Evolutionary conservation across 1,140 invertebrate species (phyloP).

Genomic region (Chrysopa pallens): DNA sequence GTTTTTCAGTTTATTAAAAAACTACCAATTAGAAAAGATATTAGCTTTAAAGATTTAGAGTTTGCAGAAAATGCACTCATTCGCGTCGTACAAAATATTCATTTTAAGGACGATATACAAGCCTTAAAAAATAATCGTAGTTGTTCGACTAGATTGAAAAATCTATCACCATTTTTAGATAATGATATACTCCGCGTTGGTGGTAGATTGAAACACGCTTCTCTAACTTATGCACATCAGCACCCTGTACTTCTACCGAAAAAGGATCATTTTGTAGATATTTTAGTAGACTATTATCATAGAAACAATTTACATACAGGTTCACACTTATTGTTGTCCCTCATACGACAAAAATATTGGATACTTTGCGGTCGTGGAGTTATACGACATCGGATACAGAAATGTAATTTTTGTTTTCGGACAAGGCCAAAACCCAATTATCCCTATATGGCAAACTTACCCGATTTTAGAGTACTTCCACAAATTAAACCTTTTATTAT

Average conservation of each 20-base stretch:
- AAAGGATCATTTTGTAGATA: constrained; percentile 6
- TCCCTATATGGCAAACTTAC: neutral
- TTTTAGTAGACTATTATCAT: constrained; percentile 11
- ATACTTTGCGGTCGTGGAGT: constrained; percentile 6
- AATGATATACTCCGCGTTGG: constrained; percentile 10
- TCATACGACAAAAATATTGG: constrained; percentile 11
- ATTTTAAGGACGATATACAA: no score
- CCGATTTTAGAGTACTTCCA: neutral
- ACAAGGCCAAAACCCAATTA: neutral
- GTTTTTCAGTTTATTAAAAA: no score
- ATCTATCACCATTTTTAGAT: constrained; percentile 10
- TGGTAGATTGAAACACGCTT: constrained; percentile 10
- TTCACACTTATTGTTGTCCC: constrained; percentile 6
- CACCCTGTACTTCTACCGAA: constrained; percentile 13
- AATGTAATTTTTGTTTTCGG: no score
- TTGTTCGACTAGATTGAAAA: no score
- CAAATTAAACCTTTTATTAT: constrained; percentile 9
- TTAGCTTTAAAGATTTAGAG: no score
- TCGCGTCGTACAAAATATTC: no score
- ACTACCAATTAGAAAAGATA: no score
- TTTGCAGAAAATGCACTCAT: no score
- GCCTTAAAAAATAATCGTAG: no score
- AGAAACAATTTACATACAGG: constrained; percentile 10
- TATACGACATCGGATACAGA: no score
- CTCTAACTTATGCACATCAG: constrained; percentile 7